These are phyloP conservation scores for Drosophila watanabei DNA, from an alignment of 1,140 invertebrate genomes.

Conservation along the genomic window DNA sequence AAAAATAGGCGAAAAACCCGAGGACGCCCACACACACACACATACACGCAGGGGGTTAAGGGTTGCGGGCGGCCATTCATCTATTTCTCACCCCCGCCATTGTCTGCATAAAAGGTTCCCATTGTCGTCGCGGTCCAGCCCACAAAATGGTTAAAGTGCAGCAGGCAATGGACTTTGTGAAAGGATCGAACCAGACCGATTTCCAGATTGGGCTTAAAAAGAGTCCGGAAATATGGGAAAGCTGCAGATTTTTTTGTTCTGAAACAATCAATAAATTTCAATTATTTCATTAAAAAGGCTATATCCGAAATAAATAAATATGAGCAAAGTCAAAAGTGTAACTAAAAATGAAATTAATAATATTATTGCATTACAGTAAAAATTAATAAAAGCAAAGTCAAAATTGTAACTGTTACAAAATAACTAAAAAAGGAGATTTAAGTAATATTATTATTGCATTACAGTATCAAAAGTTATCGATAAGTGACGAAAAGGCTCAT, in stretches of 20 bases:
- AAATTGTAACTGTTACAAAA: no score
- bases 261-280: constrained; percentile 13
- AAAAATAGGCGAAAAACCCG: constrained; percentile 43
- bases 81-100: constrained; percentile 47
- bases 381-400: no score
- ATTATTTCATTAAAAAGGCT: constrained; percentile 29
- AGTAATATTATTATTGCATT: no score
- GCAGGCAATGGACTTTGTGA: constrained; percentile 19
- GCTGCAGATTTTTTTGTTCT: neutral
- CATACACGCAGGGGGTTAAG: constrained; percentile 23
- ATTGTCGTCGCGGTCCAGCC: constrained; percentile 47
- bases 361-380: no score
- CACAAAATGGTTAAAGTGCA: constrained; percentile 53
- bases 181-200: constrained; percentile 25
- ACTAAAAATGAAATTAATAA: neutral
- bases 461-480: no score
- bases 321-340: neutral
- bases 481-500: no score
- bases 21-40: constrained; percentile 12
- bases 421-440: no score
- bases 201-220: constrained; percentile 26
- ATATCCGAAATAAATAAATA: constrained; percentile 4
- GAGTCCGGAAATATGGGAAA: constrained; percentile 9
- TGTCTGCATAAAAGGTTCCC: constrained; percentile 25
- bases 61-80: constrained; percentile 51